phyloP scores from a whole-genome alignment of 2,888 invertebrate species.

The Endotricha flammealis region DNA sequence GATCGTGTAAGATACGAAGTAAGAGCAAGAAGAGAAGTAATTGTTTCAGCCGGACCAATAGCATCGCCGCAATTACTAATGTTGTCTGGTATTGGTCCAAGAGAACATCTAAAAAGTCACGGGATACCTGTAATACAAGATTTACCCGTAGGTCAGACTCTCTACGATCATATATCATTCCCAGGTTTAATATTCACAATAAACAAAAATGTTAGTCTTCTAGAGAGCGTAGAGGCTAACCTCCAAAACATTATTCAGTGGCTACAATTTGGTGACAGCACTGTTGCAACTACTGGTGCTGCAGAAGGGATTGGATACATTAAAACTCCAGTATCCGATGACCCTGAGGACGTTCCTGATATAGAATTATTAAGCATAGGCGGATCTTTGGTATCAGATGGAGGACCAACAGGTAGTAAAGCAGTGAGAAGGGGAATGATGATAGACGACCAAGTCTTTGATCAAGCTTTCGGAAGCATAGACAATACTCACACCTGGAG shows the following conservation, averaged over 20 bases:
- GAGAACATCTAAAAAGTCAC: constrained; percentile 70
- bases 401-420: constrained; percentile 51
- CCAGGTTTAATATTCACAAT: constrained; percentile 82
- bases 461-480: constrained; percentile 59
- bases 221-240: constrained; percentile 36
- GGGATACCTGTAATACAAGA: constrained; percentile 78
- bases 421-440: constrained; percentile 60
- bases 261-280: constrained; percentile 55
- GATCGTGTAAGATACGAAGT: constrained; percentile 59
- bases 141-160: constrained; percentile 80
- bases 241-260: constrained; percentile 37
- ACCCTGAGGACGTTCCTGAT: constrained; percentile 79
- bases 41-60: constrained; percentile 86
- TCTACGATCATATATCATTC: constrained; percentile 81
- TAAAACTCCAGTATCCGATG: constrained; percentile 74
- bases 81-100: constrained; percentile 85
- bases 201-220: constrained; percentile 45
- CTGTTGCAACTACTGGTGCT: constrained; percentile 74
- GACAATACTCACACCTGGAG: constrained; percentile 70
- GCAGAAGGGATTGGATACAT: constrained; percentile 81
- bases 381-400: constrained; percentile 60
- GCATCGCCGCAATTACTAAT: constrained; percentile 90
- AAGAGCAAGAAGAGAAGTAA: constrained; percentile 81
- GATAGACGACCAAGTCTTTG: constrained; percentile 58
- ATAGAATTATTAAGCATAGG: constrained; percentile 83